These are phyloP conservation scores for Sebastes alutus DNA, from an alignment of 2,797 vertebrate genomes.

Conservation along the genomic window DNA sequence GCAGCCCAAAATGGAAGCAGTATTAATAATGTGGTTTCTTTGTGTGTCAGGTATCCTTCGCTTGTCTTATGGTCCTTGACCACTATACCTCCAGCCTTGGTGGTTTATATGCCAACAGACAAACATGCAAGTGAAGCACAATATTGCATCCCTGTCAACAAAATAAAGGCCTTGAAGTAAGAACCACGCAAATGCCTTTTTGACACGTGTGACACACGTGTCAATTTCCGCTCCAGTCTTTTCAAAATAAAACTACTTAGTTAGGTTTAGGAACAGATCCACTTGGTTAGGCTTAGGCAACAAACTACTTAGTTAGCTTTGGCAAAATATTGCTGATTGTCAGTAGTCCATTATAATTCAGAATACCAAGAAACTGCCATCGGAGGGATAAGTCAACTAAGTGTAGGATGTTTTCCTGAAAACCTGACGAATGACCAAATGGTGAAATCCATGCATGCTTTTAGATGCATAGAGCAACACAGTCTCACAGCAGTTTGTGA, in stretches of 20 bases:
- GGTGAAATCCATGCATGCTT: neutral
- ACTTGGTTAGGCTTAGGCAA: no score
- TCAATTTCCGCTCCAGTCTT: no score
- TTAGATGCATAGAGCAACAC: neutral
- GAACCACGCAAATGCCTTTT: conserved; percentile 31
- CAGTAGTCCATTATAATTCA: neutral
- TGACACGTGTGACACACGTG: no score
- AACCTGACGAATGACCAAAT: neutral
- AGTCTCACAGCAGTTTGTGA: no score
- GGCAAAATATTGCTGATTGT: neutral
- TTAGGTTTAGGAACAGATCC: no score
- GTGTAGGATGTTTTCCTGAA: neutral
- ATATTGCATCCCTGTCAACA: conserved; percentile 36
- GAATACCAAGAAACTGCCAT: neutral
- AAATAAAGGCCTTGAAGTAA: conserved; percentile 29
- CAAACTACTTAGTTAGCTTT: no score
- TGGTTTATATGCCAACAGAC: conserved; percentile 4
- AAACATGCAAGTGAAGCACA: conserved; percentile 36
- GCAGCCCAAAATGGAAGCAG: conserved; percentile 42
- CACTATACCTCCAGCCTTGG: neutral
- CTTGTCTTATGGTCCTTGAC: conserved; percentile 25
- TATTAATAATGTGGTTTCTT: conserved; percentile 38
- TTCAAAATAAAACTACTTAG: no score
- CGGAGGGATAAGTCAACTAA: neutral
- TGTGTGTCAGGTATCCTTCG: conserved; percentile 25